These are phyloP conservation scores for Epinephelus coioides DNA, from an alignment of 2,797 vertebrate species.

Conservation along the genomic window DNA sequence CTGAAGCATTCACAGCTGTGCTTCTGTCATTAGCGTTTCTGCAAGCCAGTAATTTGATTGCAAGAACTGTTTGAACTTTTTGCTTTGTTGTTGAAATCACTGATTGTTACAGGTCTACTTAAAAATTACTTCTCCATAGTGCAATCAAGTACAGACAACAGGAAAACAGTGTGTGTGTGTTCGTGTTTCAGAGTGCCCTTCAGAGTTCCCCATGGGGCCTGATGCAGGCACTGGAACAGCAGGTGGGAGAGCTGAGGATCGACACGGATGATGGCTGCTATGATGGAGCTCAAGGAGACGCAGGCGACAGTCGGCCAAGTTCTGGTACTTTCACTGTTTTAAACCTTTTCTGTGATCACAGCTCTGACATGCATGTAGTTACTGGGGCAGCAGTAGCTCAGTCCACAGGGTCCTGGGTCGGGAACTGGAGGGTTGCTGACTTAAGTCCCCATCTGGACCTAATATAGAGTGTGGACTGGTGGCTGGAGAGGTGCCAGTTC, in stretches of 20 bases:
- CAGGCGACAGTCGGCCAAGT: slow-evolving; percentile 83
- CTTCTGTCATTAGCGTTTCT: slow-evolving; percentile 15
- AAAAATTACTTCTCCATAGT: slow-evolving; percentile 9
- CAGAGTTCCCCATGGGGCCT: slow-evolving; percentile 86
- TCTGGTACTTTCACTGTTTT: slow-evolving; percentile 83
- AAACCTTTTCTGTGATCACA: slow-evolving; percentile 8
- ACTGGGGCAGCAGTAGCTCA: too few species aligned
- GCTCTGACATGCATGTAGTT: background rate
- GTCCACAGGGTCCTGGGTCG: too few species aligned
- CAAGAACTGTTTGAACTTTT: slow-evolving; percentile 23
- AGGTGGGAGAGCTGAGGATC: slow-evolving; percentile 89
- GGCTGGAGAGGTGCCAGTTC: too few species aligned
- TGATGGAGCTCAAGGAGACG: slow-evolving; percentile 71
- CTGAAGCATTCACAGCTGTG: slow-evolving; percentile 45
- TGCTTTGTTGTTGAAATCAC: slow-evolving; percentile 33
- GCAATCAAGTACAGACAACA: slow-evolving; percentile 6
- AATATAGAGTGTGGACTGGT: too few species aligned
- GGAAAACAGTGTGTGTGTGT: slow-evolving; percentile 11
- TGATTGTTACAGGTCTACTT: slow-evolving; percentile 29
- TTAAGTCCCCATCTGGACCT: too few species aligned
- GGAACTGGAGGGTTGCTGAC: too few species aligned
- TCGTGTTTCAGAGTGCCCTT: slow-evolving; percentile 83
- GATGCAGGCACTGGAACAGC: slow-evolving; percentile 90
- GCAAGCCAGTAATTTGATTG: slow-evolving; percentile 37
- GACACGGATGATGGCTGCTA: slow-evolving; percentile 61